Conservation (phyloP, 2,888 invertebrate species). For the Drosophila nigricruria region DNA sequence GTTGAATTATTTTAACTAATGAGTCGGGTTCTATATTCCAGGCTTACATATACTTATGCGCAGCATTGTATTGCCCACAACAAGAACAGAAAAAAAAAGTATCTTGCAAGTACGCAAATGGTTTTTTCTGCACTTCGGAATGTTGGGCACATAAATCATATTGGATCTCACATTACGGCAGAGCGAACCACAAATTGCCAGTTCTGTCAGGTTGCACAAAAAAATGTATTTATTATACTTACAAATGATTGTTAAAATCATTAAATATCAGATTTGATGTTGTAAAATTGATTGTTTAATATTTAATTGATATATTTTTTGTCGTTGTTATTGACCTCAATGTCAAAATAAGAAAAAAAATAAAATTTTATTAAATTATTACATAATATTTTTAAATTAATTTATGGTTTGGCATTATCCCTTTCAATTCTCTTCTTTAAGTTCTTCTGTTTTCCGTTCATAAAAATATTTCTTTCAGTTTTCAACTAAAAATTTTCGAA, state of each 20-base stretch:
- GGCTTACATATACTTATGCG: neutral
- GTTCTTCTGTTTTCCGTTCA: neutral
- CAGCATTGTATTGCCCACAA: constrained; percentile 4
- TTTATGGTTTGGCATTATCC: neutral
- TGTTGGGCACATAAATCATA: constrained; percentile 40
- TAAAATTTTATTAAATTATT: neutral
- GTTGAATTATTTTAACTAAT: neutral
- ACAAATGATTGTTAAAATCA: constrained; percentile 4
- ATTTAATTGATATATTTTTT: constrained; percentile 23
- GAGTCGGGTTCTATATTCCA: neutral
- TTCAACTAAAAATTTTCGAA: constrained; percentile 1
- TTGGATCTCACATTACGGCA: constrained; percentile 11
- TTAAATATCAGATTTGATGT: neutral
- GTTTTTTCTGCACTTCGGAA: neutral
- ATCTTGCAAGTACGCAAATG: constrained; percentile 1
- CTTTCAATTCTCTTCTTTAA: neutral
- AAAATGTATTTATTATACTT: neutral
- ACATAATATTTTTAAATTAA: neutral
- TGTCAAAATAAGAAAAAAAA: neutral
- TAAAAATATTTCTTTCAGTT: neutral
- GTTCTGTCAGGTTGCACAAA: constrained; percentile 14
- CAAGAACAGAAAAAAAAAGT: neutral
- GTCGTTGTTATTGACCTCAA: constrained; percentile 1
- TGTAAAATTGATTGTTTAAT: constrained; percentile 31
- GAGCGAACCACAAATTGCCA: constrained; percentile 34